These are phyloP conservation scores for Gallinago media DNA, from an alignment of 2,113 vertebrate genomes.

Conservation along the genomic window DNA sequence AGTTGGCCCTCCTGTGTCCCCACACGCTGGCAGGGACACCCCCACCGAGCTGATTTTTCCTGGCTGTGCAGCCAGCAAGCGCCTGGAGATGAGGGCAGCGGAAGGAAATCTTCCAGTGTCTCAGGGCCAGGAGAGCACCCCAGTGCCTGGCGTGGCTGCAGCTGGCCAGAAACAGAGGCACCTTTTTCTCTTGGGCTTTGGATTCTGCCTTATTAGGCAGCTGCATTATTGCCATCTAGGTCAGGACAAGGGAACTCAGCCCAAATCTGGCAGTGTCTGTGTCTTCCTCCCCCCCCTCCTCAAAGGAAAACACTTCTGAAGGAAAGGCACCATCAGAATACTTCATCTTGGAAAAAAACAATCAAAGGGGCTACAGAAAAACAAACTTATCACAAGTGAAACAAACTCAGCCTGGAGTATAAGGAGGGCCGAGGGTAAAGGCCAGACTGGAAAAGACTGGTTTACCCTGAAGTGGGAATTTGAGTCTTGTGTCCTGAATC, in stretches of 20 bases:
- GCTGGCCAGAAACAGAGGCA: background rate
- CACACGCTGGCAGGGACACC: background rate
- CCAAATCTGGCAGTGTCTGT: conserved; percentile 13
- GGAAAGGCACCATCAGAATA: conserved; percentile 13
- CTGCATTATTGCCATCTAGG: background rate
- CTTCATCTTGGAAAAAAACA: conserved; percentile 63
- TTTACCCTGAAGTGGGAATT: background rate
- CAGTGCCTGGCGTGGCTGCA: background rate
- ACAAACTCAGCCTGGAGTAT: conserved; percentile 46
- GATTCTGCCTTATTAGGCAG: conserved; percentile 26
- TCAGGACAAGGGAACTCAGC: conserved; percentile 4
- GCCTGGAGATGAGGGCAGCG: background rate
- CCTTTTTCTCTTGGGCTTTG: conserved; percentile 9
- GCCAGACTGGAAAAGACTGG: background rate
- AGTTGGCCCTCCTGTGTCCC: background rate
- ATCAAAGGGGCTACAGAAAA: conserved; percentile 39
- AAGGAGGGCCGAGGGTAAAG: conserved; percentile 20
- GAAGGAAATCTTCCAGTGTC: background rate
- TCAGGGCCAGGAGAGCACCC: background rate
- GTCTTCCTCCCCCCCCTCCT: background rate
- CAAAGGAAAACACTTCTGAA: conserved; percentile 51
- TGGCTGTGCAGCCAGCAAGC: background rate
- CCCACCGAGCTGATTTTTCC: background rate
- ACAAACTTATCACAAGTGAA: conserved; percentile 64
- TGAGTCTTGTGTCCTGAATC: background rate